phyloP scores from a whole-genome alignment of 2,888 invertebrate genomes.

The Thumatha senex region DNA sequence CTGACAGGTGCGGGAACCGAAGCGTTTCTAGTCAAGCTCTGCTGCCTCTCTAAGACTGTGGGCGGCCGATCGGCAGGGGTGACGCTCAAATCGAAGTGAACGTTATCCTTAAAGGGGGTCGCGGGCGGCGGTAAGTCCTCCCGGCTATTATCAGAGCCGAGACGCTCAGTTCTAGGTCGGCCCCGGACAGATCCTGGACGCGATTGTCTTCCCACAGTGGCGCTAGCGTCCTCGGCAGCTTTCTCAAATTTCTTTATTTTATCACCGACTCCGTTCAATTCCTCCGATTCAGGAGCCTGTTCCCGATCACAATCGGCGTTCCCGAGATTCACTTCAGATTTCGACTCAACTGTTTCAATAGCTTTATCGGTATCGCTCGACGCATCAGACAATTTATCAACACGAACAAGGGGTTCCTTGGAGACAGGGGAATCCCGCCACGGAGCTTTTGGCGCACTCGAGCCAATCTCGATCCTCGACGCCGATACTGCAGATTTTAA shows the following conservation, averaged over 20 bases:
- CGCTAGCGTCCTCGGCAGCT: slow-evolving; percentile 69
- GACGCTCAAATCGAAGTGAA: slow-evolving; percentile 52
- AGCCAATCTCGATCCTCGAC: slow-evolving; percentile 35
- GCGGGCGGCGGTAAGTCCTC: slow-evolving; percentile 64
- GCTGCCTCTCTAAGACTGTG: slow-evolving; percentile 48
- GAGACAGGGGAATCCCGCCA: slow-evolving; percentile 45
- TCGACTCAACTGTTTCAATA: slow-evolving; percentile 7
- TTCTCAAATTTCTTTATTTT: slow-evolving; percentile 78
- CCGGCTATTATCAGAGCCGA: slow-evolving; percentile 50
- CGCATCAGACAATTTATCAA: slow-evolving; percentile 26
- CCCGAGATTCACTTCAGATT: background rate
- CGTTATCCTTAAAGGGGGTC: slow-evolving; percentile 63
- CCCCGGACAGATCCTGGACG: slow-evolving; percentile 66
- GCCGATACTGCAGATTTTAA: slow-evolving; percentile 3
- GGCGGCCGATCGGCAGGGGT: slow-evolving; percentile 20
- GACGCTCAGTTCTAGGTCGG: slow-evolving; percentile 31
- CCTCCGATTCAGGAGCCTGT: slow-evolving; percentile 42
- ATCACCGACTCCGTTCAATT: slow-evolving; percentile 75
- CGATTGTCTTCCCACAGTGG: slow-evolving; percentile 52
- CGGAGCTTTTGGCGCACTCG: slow-evolving; percentile 19
- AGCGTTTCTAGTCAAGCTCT: slow-evolving; percentile 42
- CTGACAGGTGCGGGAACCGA: slow-evolving; percentile 43
- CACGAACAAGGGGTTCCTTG: slow-evolving; percentile 41
- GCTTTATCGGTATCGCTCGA: slow-evolving; percentile 15
- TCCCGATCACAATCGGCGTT: background rate